Conservation (phyloP, 2,113 vertebrate species). For the Mohoua ochrocephala region DNA sequence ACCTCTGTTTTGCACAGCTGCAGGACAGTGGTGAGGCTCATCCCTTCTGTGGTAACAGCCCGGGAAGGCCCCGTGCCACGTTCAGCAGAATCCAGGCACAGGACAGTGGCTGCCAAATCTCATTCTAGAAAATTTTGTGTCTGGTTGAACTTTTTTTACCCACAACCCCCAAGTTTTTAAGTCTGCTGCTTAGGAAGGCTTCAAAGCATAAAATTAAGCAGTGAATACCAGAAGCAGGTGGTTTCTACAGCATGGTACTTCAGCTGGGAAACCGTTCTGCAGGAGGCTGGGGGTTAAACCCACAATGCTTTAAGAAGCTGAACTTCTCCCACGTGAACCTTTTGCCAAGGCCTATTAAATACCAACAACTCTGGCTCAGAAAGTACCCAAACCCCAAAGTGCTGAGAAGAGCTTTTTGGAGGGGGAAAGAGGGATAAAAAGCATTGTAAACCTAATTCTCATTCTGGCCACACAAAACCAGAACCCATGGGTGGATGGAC, state of each 20-base stretch:
- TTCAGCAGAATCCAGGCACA: not conserved
- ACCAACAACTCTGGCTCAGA: not conserved
- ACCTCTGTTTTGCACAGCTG: not conserved
- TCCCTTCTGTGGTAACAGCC: not conserved
- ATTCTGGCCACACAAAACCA: accelerated
- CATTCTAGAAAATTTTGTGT: not conserved
- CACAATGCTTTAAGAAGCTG: accelerated
- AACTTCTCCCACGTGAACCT: not conserved
- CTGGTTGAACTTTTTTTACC: not conserved
- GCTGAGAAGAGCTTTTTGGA: not conserved
- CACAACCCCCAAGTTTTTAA: not conserved
- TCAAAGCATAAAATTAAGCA: not conserved
- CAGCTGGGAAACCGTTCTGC: not conserved
- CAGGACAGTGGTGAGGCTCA: not conserved
- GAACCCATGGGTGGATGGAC: not conserved
- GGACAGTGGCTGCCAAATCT: not conserved
- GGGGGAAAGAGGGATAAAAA: not conserved
- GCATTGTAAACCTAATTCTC: not conserved
- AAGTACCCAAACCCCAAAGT: not conserved
- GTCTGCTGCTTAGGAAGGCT: not conserved
- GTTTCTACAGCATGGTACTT: not conserved
- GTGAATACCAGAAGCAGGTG: not conserved
- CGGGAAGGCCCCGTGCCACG: accelerated
- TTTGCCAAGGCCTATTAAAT: not conserved
- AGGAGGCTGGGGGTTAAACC: not conserved